Evolutionary conservation across 2,888 invertebrate species (phyloP).

Genomic region (Amiota communis): DNA sequence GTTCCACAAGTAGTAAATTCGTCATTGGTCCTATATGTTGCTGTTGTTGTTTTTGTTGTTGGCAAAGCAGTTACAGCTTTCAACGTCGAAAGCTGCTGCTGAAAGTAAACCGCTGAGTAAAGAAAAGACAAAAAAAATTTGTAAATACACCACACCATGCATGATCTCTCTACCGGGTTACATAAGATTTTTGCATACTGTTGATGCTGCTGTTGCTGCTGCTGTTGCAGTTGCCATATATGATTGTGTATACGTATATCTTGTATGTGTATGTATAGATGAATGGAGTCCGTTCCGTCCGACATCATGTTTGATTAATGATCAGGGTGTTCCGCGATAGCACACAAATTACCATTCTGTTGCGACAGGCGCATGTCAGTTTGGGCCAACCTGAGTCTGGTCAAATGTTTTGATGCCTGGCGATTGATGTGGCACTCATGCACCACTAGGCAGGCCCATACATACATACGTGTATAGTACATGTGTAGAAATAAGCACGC

Average conservation of each 20-base stretch:
- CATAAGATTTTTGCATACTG: conserved; percentile 34
- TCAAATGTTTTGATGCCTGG: conserved; percentile 40
- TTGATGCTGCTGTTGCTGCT: conserved; percentile 20
- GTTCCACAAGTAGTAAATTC: conserved; percentile 45
- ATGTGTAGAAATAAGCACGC: background rate
- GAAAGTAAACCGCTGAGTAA: conserved; percentile 18
- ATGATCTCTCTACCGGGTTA: conserved; percentile 19
- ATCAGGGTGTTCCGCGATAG: conserved; percentile 58
- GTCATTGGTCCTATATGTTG: conserved; percentile 38
- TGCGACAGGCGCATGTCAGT: conserved; percentile 66
- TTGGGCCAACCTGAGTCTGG: conserved; percentile 40
- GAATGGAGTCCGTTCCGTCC: conserved; percentile 7
- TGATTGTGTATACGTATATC: conserved; percentile 1
- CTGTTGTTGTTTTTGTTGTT: conserved; percentile 23
- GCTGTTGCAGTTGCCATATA: background rate
- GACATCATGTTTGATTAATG: conserved; percentile 59
- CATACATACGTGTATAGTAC: background rate
- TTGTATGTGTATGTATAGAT: too few relatives aligned
- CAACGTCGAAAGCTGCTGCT: conserved; percentile 22
- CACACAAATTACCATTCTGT: conserved; percentile 63
- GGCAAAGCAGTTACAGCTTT: conserved; percentile 20
- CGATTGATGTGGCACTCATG: conserved; percentile 31
- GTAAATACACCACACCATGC: background rate
- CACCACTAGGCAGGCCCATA: background rate
- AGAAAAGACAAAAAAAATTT: background rate